Base-by-base conservation (phyloP, 2,113 vertebrate species). In the Ondatra zibethicus region DNA sequence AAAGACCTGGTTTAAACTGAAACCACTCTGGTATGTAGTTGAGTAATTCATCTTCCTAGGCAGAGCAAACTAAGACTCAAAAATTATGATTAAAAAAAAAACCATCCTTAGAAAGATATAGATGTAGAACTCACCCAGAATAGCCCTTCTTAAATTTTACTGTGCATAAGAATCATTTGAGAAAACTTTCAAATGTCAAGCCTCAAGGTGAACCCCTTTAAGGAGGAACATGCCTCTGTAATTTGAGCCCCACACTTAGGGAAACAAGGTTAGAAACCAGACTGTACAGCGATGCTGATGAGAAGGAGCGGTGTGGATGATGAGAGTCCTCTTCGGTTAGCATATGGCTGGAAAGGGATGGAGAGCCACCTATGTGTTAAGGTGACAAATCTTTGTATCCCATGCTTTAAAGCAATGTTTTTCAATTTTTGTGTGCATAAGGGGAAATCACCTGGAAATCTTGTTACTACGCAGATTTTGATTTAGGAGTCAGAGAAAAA, bases 61-160 rank as follows among this genome's bases (percentile, higher is more conserved):
- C 25, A 93, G 27, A 73, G 2, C 3, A 80, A 36, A 86, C 61
- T 77, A 88, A 91, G 29, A 55, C 2, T 87, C 45, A 82, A 91
- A 85, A 86, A 73, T 17, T 58, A 65, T 45, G 42, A 33, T 36
- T 86, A 7, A 78, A 95, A 94, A 6, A 78, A 95, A 94, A 92
- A 11, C 1, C 33, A 93, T 80, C 4, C 7, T 72, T 92, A 61
- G 68, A 88, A 94, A 9, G 13, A 78, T 21, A 36, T 93, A 50
- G 65, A 23, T 88, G 42, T 9, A 93, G 31, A 96, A 89, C 31
- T 81, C 61, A 27, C 9, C 27, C 93, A n/a, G 33, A 75, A 88
- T 16, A 72, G 16, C 36, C 11, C 1, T 61, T 82, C 70, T 61
- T 19, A 66, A 61, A 68, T 14, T 94, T 95, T 63, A 81, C 81